Base-by-base conservation (phyloP, 2,888 invertebrate genomes). In the Leucophenga montana region DNA sequence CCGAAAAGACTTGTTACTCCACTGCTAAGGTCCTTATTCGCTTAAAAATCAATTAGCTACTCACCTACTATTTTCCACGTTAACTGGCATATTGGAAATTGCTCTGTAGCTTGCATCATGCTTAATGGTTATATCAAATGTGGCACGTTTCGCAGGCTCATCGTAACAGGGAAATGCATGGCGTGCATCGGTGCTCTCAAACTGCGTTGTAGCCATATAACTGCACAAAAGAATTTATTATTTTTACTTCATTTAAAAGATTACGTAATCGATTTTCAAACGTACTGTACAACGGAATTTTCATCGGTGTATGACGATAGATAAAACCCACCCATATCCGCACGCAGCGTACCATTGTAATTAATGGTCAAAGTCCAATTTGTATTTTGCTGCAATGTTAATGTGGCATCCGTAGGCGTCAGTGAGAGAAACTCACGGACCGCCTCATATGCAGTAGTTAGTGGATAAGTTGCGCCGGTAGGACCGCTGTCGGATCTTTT, bases 91-190 rank as follows among this genome's bases (percentile, higher is more conserved):
- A 27, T 88, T 88, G 13, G 88, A 85, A 22, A 88, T 79, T 50
- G 87, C 88, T 8, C 53, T 79, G 59, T 80, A 85, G 14, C 70
- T 73, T n/a, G 77, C 54, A 73, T 73, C 77, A 53, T 88, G 88
- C 18, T 77, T 71, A 2, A 88, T 75, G 14, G 80, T 79, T 0
- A 88, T 84, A 8, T 70, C 77, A 48, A 88, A 87, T 3, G 76
- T 93, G 0, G 97, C 95, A 80, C 96, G 96, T 88, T 93, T 91
- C 1, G 92, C 78, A 0, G 88, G 88, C 66, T 87, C 92, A 79
- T 95, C 95, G 80, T 92, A 94, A 80, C 95, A 95, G 0, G 95
- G 95, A 83, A 95, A 94, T 0, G 92, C 93, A 53, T 90, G 90
- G 0, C 94, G 91, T 0, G 93, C 93, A 71, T 91, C 90, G 0